Base-by-base conservation (phyloP, 2,888 invertebrate species). In the Melipona beecheii region DNA sequence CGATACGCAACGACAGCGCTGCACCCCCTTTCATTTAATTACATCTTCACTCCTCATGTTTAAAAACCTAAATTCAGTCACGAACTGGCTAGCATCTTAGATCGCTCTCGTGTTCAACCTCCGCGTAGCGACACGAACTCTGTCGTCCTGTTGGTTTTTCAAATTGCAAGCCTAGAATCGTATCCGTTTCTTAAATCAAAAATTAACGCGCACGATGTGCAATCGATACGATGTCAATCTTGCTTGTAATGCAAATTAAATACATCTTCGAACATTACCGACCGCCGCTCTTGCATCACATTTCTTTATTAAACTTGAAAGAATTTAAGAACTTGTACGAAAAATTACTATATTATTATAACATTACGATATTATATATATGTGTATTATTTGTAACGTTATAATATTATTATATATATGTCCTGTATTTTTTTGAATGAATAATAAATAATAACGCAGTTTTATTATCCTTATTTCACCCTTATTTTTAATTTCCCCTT, bases 11-110 rank as follows among this genome's bases (percentile, higher is more conserved):
- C 75, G 43, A 43, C 43, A 43, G 43, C 43, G 43, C 11, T 43
- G 43, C 65, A 75, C 58, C 52, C 21, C 62, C 56, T 71, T 75
- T 70, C 70, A 68, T 70, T 78, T 68, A 78, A 82, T 83, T 70
- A 74, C 70, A 82, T 78, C 68, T 72, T 65, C 58, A 31, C 58
- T 75, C 49, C 78, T 83, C 79, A 56, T 69, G 49, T 82, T 79
- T 82, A 69, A 82, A 83, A 83, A 77, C 77, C 69, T 49, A 60
- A 73, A 78, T 58, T 82, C 62, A 68, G 75, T 72, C 84, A 84
- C 43, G 78, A 84, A 84, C 75, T 66, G 36, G 21, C 62, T 15
- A 72, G 52, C 31, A 17, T 24, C 4, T 60, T 60, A 43, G 78
- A 71, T 75, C 43, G 75, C 31, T 62, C 52, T 17, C 21, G 43